phyloP scores from a whole-genome alignment of 2,888 invertebrate genomes.

The Amblyteles armatorius region DNA sequence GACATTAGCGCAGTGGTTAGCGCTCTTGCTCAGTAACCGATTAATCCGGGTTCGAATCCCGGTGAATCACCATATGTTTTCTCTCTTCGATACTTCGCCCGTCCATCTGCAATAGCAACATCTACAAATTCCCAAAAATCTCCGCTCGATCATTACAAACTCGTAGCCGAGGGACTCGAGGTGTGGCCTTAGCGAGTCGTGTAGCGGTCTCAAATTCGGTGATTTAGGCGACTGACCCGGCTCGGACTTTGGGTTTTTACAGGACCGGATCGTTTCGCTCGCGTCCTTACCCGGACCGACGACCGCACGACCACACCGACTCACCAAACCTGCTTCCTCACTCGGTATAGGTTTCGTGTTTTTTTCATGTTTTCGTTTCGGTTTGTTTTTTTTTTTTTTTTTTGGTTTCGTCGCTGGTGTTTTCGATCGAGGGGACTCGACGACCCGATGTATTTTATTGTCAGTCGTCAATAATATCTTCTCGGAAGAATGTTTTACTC shows the following conservation, averaged over 20 bases:
- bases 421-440: slow-evolving; percentile 26
- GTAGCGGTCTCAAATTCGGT: slow-evolving; percentile 42
- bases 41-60: no score
- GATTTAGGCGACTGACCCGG: slow-evolving; percentile 38
- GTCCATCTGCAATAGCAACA: no score
- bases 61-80: no score
- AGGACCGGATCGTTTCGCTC: slow-evolving; percentile 33
- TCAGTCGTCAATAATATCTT: background rate
- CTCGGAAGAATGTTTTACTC: background rate
- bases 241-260: slow-evolving; percentile 41
- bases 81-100: no score
- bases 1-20: no score
- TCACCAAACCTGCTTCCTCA: slow-evolving; percentile 44
- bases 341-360: slow-evolving; percentile 28
- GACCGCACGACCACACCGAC: slow-evolving; percentile 8
- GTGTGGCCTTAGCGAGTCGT: slow-evolving; percentile 5
- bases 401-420: background rate
- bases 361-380: slow-evolving; percentile 3
- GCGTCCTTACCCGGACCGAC: background rate
- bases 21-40: no score
- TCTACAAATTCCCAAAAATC: no score
- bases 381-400: slow-evolving; percentile 1
- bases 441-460: background rate
- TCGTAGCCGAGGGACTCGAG: slow-evolving; percentile 8
- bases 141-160: no score